Conservation (phyloP, 2,113 vertebrate genomes). For the Apeltes quadracus region DNA sequence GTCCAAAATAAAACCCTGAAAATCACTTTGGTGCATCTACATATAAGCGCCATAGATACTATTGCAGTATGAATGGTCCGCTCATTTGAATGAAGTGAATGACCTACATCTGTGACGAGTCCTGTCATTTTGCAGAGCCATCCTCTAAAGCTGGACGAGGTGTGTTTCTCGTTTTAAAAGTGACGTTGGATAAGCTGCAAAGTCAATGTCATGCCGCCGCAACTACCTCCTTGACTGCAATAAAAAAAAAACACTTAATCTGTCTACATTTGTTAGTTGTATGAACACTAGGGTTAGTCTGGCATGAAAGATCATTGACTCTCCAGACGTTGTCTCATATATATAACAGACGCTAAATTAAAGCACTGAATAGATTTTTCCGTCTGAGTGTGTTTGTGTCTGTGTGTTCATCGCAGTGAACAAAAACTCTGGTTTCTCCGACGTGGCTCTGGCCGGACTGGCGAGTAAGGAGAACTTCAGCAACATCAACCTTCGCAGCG, state of each 20-base stretch:
- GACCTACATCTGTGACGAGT: constrained; percentile 1
- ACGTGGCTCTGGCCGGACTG: constrained; percentile 92
- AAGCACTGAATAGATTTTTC: neutral
- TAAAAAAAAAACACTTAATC: constrained; percentile 3
- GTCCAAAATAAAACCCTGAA: neutral
- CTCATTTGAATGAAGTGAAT: neutral
- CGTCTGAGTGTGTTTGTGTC: neutral
- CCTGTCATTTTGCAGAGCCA: constrained; percentile 33
- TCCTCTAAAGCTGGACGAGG: constrained; percentile 2
- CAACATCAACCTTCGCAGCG: constrained; percentile 89
- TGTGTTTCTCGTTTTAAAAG: constrained; percentile 5
- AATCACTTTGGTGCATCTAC: neutral
- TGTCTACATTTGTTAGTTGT: neutral
- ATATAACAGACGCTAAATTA: too few relatives aligned
- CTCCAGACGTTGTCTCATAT: neutral
- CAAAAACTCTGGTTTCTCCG: constrained; percentile 90
- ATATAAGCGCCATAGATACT: neutral
- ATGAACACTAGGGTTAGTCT: neutral
- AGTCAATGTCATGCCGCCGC: constrained; percentile 2
- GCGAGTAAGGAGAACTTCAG: constrained; percentile 97
- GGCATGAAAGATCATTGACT: neutral
- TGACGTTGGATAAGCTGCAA: constrained; percentile 6
- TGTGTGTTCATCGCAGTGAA: constrained; percentile 77
- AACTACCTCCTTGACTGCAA: neutral
- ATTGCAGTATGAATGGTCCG: neutral